Base-by-base conservation (phyloP, 2,888 invertebrate genomes). In the Megamerina dolium region DNA sequence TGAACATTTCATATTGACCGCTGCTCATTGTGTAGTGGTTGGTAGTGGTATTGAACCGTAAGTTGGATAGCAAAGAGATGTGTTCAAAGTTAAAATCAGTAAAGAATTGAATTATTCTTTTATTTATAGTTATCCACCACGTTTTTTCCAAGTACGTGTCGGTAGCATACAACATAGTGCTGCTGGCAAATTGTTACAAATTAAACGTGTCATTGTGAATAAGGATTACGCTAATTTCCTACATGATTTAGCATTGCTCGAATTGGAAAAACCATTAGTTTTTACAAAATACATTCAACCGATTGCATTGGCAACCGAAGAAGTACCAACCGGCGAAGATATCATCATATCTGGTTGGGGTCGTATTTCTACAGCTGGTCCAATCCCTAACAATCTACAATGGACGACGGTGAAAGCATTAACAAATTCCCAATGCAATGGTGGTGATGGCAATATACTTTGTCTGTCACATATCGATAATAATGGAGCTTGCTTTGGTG, bases 281-380 rank as follows among this genome's bases (percentile, higher is more conserved):
- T 57, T 52, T 18, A 57, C 58, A 17, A 46, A 40, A 8, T 46
- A 55, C 3, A 58, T 58, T 2, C 41, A 59, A 37, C 46, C 62
- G 34, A 59, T 67, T 13, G 45, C 45, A 5, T 29, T 67, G 49
- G 58, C 56, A 18, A 54, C 32, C 4, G 37, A 29, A 1, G 48
- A 49, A 12, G 55, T 63, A 3, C 51, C 64, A 1, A 33, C 41
- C 1, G 60, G 57, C 8, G 23, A 51, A 1, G 36, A 46, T 5
- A 42, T 68, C 3, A 51, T 49, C 29, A 60, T 56, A 31, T 54
- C 57, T 6, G 68, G 69, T 26, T 68, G 68, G 68, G 68, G 69
- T 9, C 54, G 55, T 12, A 14, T 51, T 10, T 26, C 41, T 20
- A 27, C 31, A 1, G 36, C 44, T 26, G 61, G 63, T 4, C 20